Base-by-base conservation (phyloP, 2,113 vertebrate genomes). In the Pelobates fuscus region DNA sequence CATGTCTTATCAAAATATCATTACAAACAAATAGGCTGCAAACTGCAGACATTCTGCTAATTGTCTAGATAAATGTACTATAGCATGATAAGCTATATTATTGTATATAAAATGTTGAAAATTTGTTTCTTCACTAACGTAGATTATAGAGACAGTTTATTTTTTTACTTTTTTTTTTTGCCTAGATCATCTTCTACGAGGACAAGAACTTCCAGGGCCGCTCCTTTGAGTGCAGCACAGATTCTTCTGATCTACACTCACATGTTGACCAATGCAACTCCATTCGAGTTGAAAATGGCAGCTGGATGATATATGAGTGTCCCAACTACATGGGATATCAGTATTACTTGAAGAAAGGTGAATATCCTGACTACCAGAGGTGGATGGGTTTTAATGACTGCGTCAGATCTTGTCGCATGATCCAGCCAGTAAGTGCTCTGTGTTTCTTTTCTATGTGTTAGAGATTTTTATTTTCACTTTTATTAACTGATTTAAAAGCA, bases 181-280 rank as follows among this genome's bases (percentile, higher is more conserved):
- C 8, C 3, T 86, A 97, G 96, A 92, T 98, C 25, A 87, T 92
- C 83, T 96, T 98, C 86, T 97, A 93, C 0, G 94, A 98, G 87
- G 95, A 97, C 84, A 96, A 93, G 82, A 93, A 95, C 79, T 98
- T 97, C 84, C 89, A 95, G 62, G 95, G 96, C 52, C 93, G 90
- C 17, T 88, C 80, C 80, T 97, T 96, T 21, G 95, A 97, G 78
- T 95, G 93, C 0, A 92, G 95, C 71, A 88, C 91, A 0, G 93
- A 98, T 87, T 95, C 93, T 82, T 84, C 92, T 0, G 94, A 97
- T 57, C 94, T 98, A 83, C 94, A 95, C 80, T 49, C 78, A 66
- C 55, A 70, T 59, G 54, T 70, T 23, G 55, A 30, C 14, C 54
- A 58, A 20, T 98, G 95, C 87, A 97, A 97, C 89, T 96, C 95